These are phyloP conservation scores for Equus przewalskii DNA, from an alignment of 2,113 vertebrate genomes.

Conservation along the genomic window DNA sequence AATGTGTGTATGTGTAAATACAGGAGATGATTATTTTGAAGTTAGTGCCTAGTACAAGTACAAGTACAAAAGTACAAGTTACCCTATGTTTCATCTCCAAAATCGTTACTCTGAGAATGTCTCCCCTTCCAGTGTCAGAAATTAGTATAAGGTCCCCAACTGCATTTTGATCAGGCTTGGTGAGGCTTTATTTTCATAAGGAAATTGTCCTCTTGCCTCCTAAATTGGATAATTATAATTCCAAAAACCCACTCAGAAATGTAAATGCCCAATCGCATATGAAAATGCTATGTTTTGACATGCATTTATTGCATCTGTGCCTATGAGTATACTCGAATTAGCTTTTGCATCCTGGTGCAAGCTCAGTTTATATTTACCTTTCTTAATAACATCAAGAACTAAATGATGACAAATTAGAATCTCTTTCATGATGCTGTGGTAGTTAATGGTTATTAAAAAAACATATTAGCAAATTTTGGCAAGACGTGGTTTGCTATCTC, in stretches of 20 bases:
- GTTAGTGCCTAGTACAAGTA: background rate
- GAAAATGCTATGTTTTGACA: slow-evolving; percentile 67
- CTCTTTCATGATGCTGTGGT: background rate
- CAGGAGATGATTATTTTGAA: slow-evolving; percentile 17
- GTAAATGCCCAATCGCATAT: slow-evolving; percentile 41
- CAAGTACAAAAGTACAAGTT: background rate
- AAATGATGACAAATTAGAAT: slow-evolving; percentile 41
- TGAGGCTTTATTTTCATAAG: slow-evolving; percentile 58
- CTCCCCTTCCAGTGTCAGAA: background rate
- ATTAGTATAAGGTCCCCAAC: background rate
- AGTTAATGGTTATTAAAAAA: slow-evolving; percentile 50
- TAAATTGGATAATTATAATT: slow-evolving; percentile 73
- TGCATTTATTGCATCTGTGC: slow-evolving; percentile 57
- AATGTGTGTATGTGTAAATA: background rate
- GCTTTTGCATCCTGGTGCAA: slow-evolving; percentile 41
- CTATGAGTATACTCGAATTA: slow-evolving; percentile 49
- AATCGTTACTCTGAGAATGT: slow-evolving; percentile 17
- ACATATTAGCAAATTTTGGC: background rate
- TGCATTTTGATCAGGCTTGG: slow-evolving; percentile 48
- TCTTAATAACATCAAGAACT: slow-evolving; percentile 51
- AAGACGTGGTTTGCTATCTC: background rate
- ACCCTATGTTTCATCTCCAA: background rate
- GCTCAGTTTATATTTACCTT: slow-evolving; percentile 56
- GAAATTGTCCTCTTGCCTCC: slow-evolving; percentile 65
- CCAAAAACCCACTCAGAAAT: slow-evolving; percentile 47